Evolutionary conservation across 2,797 vertebrate genomes (phyloP).

Genomic region (Podarcis siculus): DNA sequence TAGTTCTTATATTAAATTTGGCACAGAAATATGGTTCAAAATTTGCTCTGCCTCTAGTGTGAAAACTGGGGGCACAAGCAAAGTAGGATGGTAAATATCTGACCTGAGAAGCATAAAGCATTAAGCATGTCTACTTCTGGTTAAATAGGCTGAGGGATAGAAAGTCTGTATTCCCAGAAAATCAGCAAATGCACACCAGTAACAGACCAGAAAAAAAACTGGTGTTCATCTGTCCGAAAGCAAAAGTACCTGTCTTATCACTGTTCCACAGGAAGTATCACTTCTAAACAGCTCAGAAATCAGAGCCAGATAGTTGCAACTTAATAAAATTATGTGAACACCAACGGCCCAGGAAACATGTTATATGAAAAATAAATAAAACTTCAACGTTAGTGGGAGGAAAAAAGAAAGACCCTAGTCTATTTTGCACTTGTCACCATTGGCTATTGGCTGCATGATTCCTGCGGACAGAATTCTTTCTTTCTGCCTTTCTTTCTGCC

Average conservation of each 20-base stretch:
- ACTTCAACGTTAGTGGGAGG: conserved; percentile 51
- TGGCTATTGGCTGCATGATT: conserved; percentile 64
- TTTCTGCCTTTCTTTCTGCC: no score
- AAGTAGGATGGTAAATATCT: conserved; percentile 27
- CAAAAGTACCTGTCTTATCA: conserved; percentile 54
- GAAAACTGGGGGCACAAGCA: neutral
- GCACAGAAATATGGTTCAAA: neutral
- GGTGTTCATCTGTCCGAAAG: neutral
- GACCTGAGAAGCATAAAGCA: neutral
- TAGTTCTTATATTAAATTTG: neutral
- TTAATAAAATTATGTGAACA: neutral
- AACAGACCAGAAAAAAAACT: neutral
- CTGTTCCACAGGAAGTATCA: conserved; percentile 56
- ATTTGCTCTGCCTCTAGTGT: neutral
- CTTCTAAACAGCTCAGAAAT: conserved; percentile 50
- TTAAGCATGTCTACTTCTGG: neutral
- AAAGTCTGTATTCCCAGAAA: rapidly evolving
- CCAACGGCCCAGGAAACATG: neutral
- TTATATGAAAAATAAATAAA: conserved; percentile 35
- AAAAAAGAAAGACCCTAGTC: conserved; percentile 53
- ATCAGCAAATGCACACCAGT: neutral
- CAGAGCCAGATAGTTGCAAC: conserved; percentile 45
- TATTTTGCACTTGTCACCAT: conserved; percentile 70
- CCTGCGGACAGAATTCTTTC: conserved; percentile 52
- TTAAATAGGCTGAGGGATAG: neutral